Evolutionary conservation across 2,888 invertebrate genomes (phyloP), one percentile per base, ranked within the genome.

Genomic region (Crioceris asparagi): DNA sequence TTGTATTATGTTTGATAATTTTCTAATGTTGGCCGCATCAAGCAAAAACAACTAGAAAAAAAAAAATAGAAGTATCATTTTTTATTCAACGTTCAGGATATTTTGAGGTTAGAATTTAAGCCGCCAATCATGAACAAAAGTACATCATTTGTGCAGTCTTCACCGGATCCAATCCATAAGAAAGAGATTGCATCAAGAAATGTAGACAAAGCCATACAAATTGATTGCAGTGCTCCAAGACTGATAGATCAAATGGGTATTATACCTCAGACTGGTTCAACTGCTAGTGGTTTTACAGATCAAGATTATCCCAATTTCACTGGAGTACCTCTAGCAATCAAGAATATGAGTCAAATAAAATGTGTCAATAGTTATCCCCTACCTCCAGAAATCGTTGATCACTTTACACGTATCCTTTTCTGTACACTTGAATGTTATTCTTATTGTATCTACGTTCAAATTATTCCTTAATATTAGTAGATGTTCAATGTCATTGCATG

Each of bases 401-500:
- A 94, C 64, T 90, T 93, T 71, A 81, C 83, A 50, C 87, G 92
- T 93, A 85, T 81, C 81, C 80, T 80, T 80, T 52, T 44, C 11
- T 32, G 7, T 17, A 15, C 11, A 4, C 12, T 11, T 4, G 4
- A 11, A 26, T 3, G 4, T 26, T 26, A 26, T 7, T 26, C 7
- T 26, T 26, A 26, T 26, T 7, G 7, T 11, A 11, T 21, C 10
- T 10, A 21, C 21, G 7, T 10, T 21, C 10, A 21, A 10, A 21
- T 10, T 10, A 21, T 21, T 21, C 21, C 21, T 10, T 21, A 21
- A 17, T 21, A 7, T 19, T 17, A 17, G 26, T 23, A 92, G 92
- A 90, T 67, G 87, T 94, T 74, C 92, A 93, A 66, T 90, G 88
- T 50, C 88, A 92, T 58, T 94, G 91, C 60, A 79, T 87, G 70